Conservation (phyloP, 2,888 invertebrate genomes). For the Neoscelio sp. region DNA sequence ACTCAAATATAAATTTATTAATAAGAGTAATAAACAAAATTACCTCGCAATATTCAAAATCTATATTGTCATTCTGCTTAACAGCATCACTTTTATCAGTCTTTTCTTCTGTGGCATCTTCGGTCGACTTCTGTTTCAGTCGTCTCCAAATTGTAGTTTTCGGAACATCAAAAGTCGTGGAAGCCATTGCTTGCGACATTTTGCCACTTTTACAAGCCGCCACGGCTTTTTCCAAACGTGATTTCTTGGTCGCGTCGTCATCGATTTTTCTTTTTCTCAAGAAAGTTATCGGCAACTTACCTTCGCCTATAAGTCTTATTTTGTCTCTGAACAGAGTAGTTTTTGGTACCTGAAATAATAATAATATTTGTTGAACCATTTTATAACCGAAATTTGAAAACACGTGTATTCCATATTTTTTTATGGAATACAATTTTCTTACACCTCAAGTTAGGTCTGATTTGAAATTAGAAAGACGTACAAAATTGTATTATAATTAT, state of each 20-base stretch:
- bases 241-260: constrained; percentile 78
- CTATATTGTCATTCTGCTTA: constrained; percentile 23
- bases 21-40: constrained; percentile 1
- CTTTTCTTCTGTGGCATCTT: constrained; percentile 21
- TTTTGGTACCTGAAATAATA: constrained; percentile 80
- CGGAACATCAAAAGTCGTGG: constrained; percentile 81
- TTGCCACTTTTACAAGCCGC: constrained; percentile 82
- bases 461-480: too few relatives aligned
- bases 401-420: too few relatives aligned
- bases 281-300: constrained; percentile 80
- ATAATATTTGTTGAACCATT: not conserved
- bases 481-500: too few relatives aligned
- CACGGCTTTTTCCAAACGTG: constrained; percentile 81
- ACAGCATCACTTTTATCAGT: constrained; percentile 17
- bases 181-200: constrained; percentile 83
- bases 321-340: constrained; percentile 83
- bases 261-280: constrained; percentile 80
- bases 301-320: constrained; percentile 80
- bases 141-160: constrained; percentile 83
- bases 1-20: constrained; percentile 2
- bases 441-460: too few relatives aligned
- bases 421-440: too few relatives aligned
- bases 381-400: not conserved
- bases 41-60: constrained; percentile 68
- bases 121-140: constrained; percentile 75